Evolutionary conservation across 2,797 vertebrate species (phyloP).

Genomic region (Coregonus ussuriensis): DNA sequence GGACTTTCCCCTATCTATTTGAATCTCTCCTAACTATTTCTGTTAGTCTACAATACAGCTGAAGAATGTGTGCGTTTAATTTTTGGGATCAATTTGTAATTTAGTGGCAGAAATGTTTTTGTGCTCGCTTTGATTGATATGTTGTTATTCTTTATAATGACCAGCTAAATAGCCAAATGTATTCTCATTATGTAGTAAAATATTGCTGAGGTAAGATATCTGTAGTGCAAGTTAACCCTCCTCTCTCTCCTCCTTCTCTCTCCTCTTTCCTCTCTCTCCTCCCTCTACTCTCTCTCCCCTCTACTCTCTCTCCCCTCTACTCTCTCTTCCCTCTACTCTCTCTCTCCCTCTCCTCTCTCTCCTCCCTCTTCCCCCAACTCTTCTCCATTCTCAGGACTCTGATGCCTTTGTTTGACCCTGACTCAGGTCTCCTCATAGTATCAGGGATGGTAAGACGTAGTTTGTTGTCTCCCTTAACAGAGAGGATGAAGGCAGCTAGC

Average conservation of each 20-base stretch:
- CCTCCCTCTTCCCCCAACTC: not conserved
- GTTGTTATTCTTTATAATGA: not conserved
- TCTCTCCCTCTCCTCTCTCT: too few relatives aligned
- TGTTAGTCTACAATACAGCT: not conserved
- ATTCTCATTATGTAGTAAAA: not conserved
- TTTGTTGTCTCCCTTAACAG: not conserved
- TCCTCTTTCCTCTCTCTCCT: not conserved
- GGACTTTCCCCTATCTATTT: not conserved
- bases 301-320: too few relatives aligned
- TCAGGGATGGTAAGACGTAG: slow-evolving; percentile 82
- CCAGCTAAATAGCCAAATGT: not conserved
- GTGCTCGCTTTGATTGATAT: not conserved
- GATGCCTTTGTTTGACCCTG: slow-evolving; percentile 85
- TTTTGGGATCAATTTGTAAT: not conserved
- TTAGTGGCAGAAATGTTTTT: slow-evolving; percentile 56
- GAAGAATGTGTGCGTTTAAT: not conserved
- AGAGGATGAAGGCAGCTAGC: not conserved
- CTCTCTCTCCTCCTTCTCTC: slow-evolving; percentile 15
- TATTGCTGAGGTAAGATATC: not conserved
- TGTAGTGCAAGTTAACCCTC: slow-evolving; percentile 30
- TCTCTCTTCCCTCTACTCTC: too few relatives aligned
- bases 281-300: too few relatives aligned
- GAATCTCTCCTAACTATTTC: not conserved
- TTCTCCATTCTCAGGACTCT: slow-evolving; percentile 70
- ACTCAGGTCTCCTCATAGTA: slow-evolving; percentile 86